These are phyloP conservation scores for Pelusios castaneus DNA, from an alignment of 2,113 vertebrate genomes.

Conservation along the genomic window DNA sequence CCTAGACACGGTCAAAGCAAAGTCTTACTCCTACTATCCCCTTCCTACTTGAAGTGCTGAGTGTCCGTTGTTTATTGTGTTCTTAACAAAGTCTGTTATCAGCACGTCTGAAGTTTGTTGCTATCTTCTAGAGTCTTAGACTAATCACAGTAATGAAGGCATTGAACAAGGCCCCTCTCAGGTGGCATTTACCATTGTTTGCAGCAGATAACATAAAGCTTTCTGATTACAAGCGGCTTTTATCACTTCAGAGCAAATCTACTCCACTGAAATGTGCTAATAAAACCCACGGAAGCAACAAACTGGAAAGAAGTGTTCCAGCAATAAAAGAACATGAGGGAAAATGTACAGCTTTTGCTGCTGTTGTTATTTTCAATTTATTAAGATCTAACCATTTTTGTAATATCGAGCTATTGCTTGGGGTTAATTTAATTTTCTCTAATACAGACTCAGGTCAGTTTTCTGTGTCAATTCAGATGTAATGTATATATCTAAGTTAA, in stretches of 20 bases:
- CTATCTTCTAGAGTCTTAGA: slow-evolving; percentile 17
- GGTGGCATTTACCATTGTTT: slow-evolving; percentile 66
- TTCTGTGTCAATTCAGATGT: slow-evolving; percentile 63
- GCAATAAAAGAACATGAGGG: slow-evolving; percentile 73
- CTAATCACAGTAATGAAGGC: slow-evolving; percentile 66
- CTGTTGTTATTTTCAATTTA: slow-evolving; percentile 74
- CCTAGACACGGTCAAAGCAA: accelerated
- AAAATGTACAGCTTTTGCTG: slow-evolving; percentile 60
- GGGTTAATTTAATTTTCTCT: slow-evolving; percentile 76
- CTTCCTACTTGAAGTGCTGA: background rate
- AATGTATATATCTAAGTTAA: slow-evolving; percentile 51
- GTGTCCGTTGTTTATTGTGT: slow-evolving; percentile 17
- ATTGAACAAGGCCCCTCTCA: slow-evolving; percentile 18
- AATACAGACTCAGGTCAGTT: slow-evolving; percentile 62
- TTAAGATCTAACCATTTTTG: slow-evolving; percentile 72
- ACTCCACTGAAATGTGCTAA: slow-evolving; percentile 68
- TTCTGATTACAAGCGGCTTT: slow-evolving; percentile 64
- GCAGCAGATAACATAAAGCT: slow-evolving; percentile 53
- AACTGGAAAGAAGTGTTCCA: slow-evolving; percentile 65
- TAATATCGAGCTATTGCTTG: slow-evolving; percentile 65
- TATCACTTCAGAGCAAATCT: slow-evolving; percentile 73
- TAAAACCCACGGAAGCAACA: slow-evolving; percentile 71
- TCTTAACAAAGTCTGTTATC: slow-evolving; percentile 51
- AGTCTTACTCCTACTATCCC: background rate
- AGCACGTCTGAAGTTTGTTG: slow-evolving; percentile 47